A percentile compares a stretch with the other conserved stretches of the same genome.
phyloP scores from a whole-genome alignment of 2,797 vertebrate species.

The Buceros bicornis region DNA sequence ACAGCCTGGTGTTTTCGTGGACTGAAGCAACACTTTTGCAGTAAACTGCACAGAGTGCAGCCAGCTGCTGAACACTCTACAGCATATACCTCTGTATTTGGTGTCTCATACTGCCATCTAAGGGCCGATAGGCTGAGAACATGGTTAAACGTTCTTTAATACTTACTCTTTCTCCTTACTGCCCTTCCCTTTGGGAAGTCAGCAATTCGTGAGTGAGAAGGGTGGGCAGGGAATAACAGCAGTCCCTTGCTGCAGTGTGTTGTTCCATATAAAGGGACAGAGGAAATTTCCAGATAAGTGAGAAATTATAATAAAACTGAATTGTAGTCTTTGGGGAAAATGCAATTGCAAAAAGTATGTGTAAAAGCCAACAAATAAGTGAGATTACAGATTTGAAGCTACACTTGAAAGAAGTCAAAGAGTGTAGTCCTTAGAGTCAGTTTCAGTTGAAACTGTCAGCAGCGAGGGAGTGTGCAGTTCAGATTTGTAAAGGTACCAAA shows the following conservation, averaged over 20 bases:
- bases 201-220: neutral
- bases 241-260: neutral
- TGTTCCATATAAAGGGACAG: neutral
- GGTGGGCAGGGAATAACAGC: neutral
- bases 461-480: neutral
- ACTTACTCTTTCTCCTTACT: neutral
- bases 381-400: neutral
- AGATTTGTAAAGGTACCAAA: neutral
- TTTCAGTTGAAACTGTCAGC: neutral
- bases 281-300: neutral
- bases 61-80: neutral
- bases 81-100: neutral
- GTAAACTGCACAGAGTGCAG: neutral
- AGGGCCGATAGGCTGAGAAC: neutral
- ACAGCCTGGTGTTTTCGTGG: neutral
- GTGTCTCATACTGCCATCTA: slow-evolving; percentile 61
- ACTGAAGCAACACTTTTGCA: neutral
- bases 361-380: neutral
- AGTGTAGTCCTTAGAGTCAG: neutral
- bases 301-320: neutral
- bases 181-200: neutral
- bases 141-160: neutral
- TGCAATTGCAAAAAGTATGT: neutral
- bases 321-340: neutral
- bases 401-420: neutral